Evolutionary conservation across 2,113 vertebrate species (phyloP).

Genomic region (Shinisaurus crocodilurus): DNA sequence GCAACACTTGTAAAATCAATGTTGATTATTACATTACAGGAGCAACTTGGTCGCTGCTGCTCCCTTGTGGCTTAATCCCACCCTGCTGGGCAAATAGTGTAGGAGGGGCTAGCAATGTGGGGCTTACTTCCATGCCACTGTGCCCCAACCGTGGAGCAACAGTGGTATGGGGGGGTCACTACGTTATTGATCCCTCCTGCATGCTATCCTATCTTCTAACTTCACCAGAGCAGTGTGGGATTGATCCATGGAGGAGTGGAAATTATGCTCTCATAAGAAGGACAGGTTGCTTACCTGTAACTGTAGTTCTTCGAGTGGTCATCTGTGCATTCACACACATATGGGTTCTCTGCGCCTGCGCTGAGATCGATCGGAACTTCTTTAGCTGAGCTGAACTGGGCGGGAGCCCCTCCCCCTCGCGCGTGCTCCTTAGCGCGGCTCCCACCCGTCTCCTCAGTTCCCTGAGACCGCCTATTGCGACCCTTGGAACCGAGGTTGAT

Average conservation of each 20-base stretch:
- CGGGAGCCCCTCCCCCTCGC: too few relatives aligned
- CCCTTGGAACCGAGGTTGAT: too few relatives aligned
- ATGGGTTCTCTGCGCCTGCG: too few relatives aligned
- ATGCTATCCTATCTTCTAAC: background rate
- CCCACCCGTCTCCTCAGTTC: too few relatives aligned
- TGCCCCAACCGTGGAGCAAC: background rate
- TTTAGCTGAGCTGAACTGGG: too few relatives aligned
- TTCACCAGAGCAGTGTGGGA: background rate
- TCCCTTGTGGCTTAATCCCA: background rate
- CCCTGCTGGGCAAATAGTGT: background rate
- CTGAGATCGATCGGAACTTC: too few relatives aligned
- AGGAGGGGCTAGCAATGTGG: background rate
- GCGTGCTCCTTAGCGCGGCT: too few relatives aligned
- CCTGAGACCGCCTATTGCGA: too few relatives aligned
- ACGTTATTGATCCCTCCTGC: background rate
- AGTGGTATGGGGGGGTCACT: background rate
- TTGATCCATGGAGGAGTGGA: background rate
- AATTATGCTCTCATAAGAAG: background rate
- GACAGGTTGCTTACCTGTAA: too few relatives aligned
- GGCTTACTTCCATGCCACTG: background rate
- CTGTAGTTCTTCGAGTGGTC: too few relatives aligned
- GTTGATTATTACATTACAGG: background rate
- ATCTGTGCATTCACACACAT: too few relatives aligned
- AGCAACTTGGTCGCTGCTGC: background rate
- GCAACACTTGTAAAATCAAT: conserved; percentile 30